Evolutionary conservation across 2,888 invertebrate genomes (phyloP).

Genomic region (Adela reaumurella): DNA sequence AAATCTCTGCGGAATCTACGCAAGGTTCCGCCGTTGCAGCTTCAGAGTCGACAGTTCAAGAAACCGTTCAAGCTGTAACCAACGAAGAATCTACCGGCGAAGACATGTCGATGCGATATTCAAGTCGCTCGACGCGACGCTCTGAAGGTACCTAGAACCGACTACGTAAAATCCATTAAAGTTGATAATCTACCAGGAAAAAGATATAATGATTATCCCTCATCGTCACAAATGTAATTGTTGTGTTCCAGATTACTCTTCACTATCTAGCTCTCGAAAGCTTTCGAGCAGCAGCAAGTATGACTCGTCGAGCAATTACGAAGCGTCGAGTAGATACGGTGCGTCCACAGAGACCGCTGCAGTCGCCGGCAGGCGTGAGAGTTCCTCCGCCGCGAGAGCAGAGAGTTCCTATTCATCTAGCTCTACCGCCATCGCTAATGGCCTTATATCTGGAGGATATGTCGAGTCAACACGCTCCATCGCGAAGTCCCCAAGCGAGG

Average conservation of each 20-base stretch:
- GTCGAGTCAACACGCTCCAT: conserved; percentile 20
- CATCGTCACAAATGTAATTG: no score
- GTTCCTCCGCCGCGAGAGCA: conserved; percentile 13
- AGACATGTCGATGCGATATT: conserved; percentile 56
- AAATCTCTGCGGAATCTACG: conserved; percentile 8
- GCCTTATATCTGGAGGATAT: conserved; percentile 18
- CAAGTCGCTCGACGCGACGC: conserved; percentile 59
- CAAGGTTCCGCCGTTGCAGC: not conserved
- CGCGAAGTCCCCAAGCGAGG: conserved; percentile 37
- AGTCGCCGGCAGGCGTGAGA: conserved; percentile 22
- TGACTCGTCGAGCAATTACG: conserved; percentile 33
- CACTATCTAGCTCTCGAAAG: conserved; percentile 28
- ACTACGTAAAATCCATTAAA: no score
- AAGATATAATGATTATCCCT: no score
- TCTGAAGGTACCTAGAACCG: conserved; percentile 64
- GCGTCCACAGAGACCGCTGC: conserved; percentile 23
- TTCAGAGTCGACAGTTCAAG: conserved; percentile 6
- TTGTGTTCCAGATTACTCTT: conserved; percentile 36
- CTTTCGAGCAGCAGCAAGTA: conserved; percentile 34
- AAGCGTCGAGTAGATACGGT: conserved; percentile 29
- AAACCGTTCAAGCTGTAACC: conserved; percentile 40
- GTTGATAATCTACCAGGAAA: no score
- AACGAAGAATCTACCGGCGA: conserved; percentile 30
- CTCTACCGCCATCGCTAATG: conserved; percentile 25
- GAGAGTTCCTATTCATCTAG: conserved; percentile 29